Base-by-base conservation (phyloP, 1,140 invertebrate genomes). In the Drosophila lowei region DNA sequence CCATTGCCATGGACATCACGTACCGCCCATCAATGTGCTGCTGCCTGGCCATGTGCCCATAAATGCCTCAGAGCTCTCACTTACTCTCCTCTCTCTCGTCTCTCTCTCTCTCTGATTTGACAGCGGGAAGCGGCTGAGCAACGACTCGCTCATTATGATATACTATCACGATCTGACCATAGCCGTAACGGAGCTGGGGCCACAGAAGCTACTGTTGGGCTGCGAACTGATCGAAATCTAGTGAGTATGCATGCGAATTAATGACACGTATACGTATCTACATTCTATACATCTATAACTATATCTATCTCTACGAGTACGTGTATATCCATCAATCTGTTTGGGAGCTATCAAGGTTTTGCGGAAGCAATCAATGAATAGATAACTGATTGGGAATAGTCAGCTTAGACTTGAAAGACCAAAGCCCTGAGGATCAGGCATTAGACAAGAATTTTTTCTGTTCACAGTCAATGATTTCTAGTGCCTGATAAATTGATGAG, bases 181-280 rank as follows among this genome's bases (percentile, higher is more conserved):
- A 15, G 96, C 96, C 3, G 93, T 97, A 6, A 94, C 96, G 6
- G 96, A 96, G 81, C 92, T 95, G 38, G 94, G 94, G 3, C 91
- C 93, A 25, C 91, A 93, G 61, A 94, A 94, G 77, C 91, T 95
- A 61, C 91, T 96, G 9, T 92, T 95, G 16, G 94, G 95, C 79
- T 97, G 96, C 85, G 95, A 96, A 91, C 93, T 97, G 60, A 95
- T 97, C 66, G 96, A 97, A 93, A 95, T 96, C 68, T 95, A 95
- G 96, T 97, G 92, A 95, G 95, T 94, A 56, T 11, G 23, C 4
- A 16, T 7, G 15, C 1, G 49, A 25, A 25, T 42, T 3, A 38
- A 25, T 25, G 23, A 4, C 30, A 30, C 38, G 3, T 25, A 49
- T 15, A 49, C 6, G 3, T 13, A 7, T 16, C 5, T 18, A 25